Percentiles rank a stretch among this genome's conserved stretches.
Conservation (phyloP, 2,797 vertebrate genomes). For the Erethizon dorsatum region DNA sequence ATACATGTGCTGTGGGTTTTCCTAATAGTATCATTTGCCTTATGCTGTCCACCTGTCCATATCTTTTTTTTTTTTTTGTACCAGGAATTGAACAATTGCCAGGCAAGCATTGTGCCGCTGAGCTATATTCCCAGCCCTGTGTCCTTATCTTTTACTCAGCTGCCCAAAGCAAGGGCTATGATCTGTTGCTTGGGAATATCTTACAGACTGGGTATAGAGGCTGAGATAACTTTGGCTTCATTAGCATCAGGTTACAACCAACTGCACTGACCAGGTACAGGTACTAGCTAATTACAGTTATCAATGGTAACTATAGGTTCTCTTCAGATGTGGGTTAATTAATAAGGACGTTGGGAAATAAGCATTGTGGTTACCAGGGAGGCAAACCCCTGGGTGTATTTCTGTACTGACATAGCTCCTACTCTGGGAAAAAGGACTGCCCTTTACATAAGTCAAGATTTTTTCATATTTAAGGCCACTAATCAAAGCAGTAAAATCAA, state of each 20-base stretch:
- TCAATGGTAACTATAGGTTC: neutral
- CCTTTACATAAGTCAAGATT: neutral
- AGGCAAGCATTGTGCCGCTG: too few species aligned
- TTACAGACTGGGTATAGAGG: neutral
- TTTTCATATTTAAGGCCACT: slow-evolving; percentile 43
- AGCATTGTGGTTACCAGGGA: slow-evolving; percentile 37
- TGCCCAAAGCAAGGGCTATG: neutral
- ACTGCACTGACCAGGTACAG: neutral
- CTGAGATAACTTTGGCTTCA: slow-evolving; percentile 19
- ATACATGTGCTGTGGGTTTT: neutral
- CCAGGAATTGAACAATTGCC: too few species aligned
- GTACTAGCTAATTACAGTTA: slow-evolving; percentile 47
- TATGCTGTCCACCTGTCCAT: neutral
- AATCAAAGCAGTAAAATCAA: slow-evolving; percentile 60
- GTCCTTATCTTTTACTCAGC: slow-evolving; percentile 1
- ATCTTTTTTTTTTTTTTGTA: too few species aligned
- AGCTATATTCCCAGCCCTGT: neutral
- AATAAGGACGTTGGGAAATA: slow-evolving; percentile 2
- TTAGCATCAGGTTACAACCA: slow-evolving; percentile 8
- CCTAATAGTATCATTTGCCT: neutral
- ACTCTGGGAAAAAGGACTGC: neutral
- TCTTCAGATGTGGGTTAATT: slow-evolving; percentile 11
- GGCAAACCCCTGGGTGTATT: neutral
- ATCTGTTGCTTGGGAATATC: neutral
- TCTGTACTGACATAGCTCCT: neutral